Evolutionary conservation across 2,888 invertebrate genomes (phyloP), one percentile per base, ranked within the genome.

Genomic region (Horisme vitalbata): DNA sequence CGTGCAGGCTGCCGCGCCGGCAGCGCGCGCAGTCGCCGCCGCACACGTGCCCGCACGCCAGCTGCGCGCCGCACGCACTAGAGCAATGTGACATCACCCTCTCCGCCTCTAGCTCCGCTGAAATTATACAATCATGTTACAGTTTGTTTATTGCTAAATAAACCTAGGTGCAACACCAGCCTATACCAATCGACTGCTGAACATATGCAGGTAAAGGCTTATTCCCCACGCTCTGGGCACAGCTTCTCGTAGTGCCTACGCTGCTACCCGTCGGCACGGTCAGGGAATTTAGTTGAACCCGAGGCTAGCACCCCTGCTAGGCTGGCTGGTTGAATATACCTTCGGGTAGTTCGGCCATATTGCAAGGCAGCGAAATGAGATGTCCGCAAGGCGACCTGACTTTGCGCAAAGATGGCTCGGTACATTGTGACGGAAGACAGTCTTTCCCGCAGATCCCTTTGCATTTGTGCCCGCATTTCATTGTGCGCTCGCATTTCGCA

Each of bases 1-100:
- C 65, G 71, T 94, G 94, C 41, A 94, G 70, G 5, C 93, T 86
- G 26, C 93, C 93, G 63, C 91, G 91, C 21, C 57, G 68, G 71
- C 94, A 94, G 32, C 67, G 52, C 2, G 90, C 83, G 71, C 93
- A 93, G 4, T 82, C 78, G 18, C 93, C 92, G 3, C 55, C 55
- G 67, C 93, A 93, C 13, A 33, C 21, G 73, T 93, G 92, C 0
- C 59, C 73, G 66, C 93, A 93, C 36, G 60, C 70, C 45, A 93
- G 71, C 41, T 52, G 27, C 23, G 33, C 57, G 4, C 38, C 53
- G 67, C 93, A 93, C 7, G 87, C 77, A 46, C 61, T 73, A 1
- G 45, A 37, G 66, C 93, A 93, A 52, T 74, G 65, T 33, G 62
- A 43, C 48, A 87, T 55, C 30, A 88, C 43, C 38, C 61, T 31